Evolutionary conservation across 2,888 invertebrate genomes (phyloP), one percentile per base, ranked within the genome.

Genomic region (Apamea crenata): DNA sequence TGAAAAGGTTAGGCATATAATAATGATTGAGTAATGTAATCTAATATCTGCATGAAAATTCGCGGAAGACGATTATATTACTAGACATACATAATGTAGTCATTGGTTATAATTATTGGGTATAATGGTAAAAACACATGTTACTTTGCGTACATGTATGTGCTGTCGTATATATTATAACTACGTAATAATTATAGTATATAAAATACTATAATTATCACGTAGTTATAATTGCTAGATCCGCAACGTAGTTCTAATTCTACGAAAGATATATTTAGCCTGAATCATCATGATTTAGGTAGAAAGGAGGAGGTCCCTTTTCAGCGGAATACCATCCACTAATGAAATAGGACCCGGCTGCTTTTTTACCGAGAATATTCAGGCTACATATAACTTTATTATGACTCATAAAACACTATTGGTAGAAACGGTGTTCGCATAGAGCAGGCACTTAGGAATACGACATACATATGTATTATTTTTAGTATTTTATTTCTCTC

Each of bases 11-110:
- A n/a, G n/a, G n/a, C n/a, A n/a, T n/a, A n/a, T n/a, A n/a, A n/a
- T n/a, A n/a, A n/a, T n/a, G n/a, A n/a, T 44, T 29, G 47, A 29
- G 18, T 80, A 32, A 78, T 78, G 44, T 65, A 77, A 77, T 44
- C 25, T 75, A 32, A 21, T 12, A 70, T 50, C 25, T 47, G 47
- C 29, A 44, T 29, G 36, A 56, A 72, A 56, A 65, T 79, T 81
- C 81, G n/a, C 10, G 18, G 72, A 79, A 79, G 2, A 0, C 25
- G 29, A 56, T 80, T 65, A 72, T 63, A 63, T 21, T 16, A 21
- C 47, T 65, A 29, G 47, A 77, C 36, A 1, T 36, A 36, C 5
- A 29, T 47, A 25, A 77, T 47, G 36, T 25, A 10, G 59, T 47
- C n/a, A 21, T 29, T 47, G n/a, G n/a, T 21, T 61, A 29, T 75